Conservation (phyloP, 1,140 invertebrate species). For the Sminthurides bifidus region DNA sequence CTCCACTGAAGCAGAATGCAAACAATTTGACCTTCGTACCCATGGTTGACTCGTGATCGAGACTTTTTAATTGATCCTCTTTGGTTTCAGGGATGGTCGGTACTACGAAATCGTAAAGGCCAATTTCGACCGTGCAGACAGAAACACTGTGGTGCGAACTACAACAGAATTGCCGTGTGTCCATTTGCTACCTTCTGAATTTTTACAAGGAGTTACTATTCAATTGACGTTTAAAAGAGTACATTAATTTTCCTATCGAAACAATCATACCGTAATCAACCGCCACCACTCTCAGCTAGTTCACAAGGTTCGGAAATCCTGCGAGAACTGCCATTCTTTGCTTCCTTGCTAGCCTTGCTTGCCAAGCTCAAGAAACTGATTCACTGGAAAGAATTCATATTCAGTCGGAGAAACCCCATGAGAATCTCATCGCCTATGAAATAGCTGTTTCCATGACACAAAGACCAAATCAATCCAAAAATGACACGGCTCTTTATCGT, state of each 20-base stretch:
- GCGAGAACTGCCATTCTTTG: no score
- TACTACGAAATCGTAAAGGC: conserved; percentile 99
- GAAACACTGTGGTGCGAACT: conserved; percentile 88
- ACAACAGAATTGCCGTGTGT: conserved; percentile 83
- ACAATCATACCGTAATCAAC: neutral
- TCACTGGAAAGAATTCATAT: no score
- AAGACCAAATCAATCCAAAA: no score
- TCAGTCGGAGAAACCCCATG: no score
- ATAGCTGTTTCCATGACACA: no score
- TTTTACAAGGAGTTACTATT: conserved; percentile 93
- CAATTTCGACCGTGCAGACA: conserved; percentile 96
- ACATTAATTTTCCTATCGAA: neutral
- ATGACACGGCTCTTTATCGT: no score
- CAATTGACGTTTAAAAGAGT: conserved; percentile 47
- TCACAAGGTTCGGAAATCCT: neutral
- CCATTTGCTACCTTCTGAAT: conserved; percentile 76
- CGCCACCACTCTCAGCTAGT: neutral
- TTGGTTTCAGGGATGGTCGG: conserved; percentile 76
- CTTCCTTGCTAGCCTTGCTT: no score
- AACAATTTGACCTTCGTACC: neutral
- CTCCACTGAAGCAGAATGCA: neutral
- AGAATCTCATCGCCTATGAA: no score
- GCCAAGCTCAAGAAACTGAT: no score
- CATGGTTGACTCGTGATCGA: conserved; percentile 1
- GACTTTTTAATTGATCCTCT: no score